Conservation (phyloP, 1,140 invertebrate species). For the Nylanderia fulva region DNA sequence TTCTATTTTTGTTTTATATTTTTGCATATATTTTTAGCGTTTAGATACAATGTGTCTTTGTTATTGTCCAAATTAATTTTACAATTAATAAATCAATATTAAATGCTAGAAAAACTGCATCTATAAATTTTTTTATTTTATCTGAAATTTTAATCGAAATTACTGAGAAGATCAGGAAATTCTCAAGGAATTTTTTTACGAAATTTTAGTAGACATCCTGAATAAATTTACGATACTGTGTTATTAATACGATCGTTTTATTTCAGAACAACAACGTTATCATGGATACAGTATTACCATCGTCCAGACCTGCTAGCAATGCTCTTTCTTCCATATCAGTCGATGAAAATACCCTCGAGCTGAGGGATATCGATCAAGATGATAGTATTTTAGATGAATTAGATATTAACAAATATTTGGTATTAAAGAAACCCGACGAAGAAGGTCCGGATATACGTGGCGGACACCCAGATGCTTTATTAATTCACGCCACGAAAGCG, state of each 20-base stretch:
- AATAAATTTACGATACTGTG: constrained; percentile 26
- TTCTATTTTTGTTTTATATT: no score
- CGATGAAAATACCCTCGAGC: constrained; percentile 82
- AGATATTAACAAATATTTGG: constrained; percentile 92
- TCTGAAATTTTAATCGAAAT: no score
- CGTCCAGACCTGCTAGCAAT: constrained; percentile 81
- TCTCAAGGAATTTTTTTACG: no score
- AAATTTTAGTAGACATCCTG: no score
- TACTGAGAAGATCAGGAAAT: no score
- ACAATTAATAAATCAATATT: no score
- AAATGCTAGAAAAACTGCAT: no score
- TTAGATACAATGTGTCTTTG: no score
- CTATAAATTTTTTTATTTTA: no score
- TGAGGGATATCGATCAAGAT: constrained; percentile 83
- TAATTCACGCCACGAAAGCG: constrained; percentile 97
- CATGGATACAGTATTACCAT: constrained; percentile 74
- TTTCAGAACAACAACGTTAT: constrained; percentile 80
- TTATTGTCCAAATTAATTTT: no score
- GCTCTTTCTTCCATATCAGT: constrained; percentile 81
- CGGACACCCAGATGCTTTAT: constrained; percentile 95
- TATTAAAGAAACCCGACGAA: constrained; percentile 92
- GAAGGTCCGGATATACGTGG: constrained; percentile 96
- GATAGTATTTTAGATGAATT: constrained; percentile 90
- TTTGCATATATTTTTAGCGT: no score
- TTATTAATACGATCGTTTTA: background rate